phyloP scores from a whole-genome alignment of 2,797 vertebrate genomes.

The Coregonus suidteri region DNA sequence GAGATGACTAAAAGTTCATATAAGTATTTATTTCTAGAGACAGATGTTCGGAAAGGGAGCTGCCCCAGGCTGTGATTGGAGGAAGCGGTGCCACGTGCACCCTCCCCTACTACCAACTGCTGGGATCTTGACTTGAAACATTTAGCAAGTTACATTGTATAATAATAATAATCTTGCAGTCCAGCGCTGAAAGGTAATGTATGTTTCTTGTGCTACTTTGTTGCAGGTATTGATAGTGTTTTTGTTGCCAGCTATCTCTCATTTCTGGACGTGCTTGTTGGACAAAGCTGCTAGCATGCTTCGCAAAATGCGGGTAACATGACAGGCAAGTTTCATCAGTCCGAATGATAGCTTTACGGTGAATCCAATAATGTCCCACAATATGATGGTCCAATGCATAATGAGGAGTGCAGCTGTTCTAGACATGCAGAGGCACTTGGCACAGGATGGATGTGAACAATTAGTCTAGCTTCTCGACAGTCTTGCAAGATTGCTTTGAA shows the following conservation, averaged over 20 bases:
- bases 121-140: slow-evolving; percentile 16
- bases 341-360: slow-evolving; percentile 1
- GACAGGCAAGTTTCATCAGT: slow-evolving; percentile 58
- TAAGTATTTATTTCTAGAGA: neutral
- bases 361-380: neutral
- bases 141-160: neutral
- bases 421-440: neutral
- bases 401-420: neutral
- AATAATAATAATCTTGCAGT: neutral
- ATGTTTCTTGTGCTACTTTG: neutral
- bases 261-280: neutral
- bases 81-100: slow-evolving; percentile 67
- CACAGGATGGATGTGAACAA: neutral
- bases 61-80: slow-evolving; percentile 66
- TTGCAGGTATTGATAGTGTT: neutral
- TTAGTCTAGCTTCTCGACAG: no score
- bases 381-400: neutral
- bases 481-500: no score
- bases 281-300: neutral
- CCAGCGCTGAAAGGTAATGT: slow-evolving; percentile 5
- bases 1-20: neutral
- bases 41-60: slow-evolving; percentile 35
- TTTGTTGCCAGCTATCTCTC: neutral
- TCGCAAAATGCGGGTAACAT: slow-evolving; percentile 17
- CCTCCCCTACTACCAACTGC: slow-evolving; percentile 26